phyloP scores from a whole-genome alignment of 2,113 vertebrate species.

The Cygnus atratus region DNA sequence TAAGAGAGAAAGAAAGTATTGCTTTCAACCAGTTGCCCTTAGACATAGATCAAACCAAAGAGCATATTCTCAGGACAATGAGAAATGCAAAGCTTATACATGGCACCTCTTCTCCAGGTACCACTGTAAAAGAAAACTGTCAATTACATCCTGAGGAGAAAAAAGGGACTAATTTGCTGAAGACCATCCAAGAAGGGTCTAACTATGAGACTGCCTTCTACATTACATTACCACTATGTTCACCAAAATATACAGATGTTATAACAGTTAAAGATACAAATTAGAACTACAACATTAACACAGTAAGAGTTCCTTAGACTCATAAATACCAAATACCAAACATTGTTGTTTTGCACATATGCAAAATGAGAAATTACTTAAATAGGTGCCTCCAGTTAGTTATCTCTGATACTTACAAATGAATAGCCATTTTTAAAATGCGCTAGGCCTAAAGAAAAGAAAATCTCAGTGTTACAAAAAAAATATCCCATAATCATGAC shows the following conservation, averaged over 20 bases:
- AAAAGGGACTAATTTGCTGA: neutral
- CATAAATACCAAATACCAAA: constrained; percentile 36
- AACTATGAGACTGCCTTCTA: neutral
- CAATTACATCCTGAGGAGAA: neutral
- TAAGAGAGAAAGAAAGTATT: neutral
- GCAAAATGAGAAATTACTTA: neutral
- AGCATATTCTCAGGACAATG: neutral
- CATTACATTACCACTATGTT: neutral
- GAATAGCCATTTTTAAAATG: neutral
- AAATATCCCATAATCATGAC: neutral
- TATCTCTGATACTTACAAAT: constrained; percentile 14
- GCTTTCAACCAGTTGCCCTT: neutral
- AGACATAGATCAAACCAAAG: neutral
- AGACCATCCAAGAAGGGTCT: neutral
- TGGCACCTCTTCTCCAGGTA: neutral
- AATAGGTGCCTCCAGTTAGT: neutral
- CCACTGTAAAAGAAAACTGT: neutral
- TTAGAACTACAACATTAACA: constrained; percentile 13
- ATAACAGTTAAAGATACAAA: neutral
- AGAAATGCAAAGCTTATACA: neutral
- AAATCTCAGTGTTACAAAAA: neutral
- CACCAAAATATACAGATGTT: neutral
- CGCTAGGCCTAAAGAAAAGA: neutral
- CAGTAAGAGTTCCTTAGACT: constrained; percentile 9
- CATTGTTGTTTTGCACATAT: neutral